Evolutionary conservation across 2,888 invertebrate species (phyloP).

Genomic region (Zygogramma bicolorata): DNA sequence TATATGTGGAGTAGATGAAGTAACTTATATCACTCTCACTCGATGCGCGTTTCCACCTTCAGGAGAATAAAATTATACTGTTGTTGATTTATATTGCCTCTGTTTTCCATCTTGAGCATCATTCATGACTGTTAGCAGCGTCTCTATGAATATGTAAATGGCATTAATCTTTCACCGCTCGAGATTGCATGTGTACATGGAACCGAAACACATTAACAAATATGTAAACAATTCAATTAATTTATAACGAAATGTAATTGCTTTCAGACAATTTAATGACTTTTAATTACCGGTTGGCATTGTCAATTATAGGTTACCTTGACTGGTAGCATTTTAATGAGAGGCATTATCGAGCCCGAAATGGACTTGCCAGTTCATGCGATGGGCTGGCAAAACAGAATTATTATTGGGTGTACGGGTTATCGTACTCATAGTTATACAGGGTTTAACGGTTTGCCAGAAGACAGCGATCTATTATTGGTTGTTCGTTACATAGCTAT

Average conservation of each 20-base stretch:
- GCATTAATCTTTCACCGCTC: conserved; percentile 29
- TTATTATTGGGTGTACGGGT: no score
- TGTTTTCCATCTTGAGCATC: no score
- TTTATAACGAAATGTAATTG: conserved; percentile 40
- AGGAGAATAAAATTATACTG: no score
- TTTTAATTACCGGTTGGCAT: conserved; percentile 33
- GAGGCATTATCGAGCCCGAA: not conserved
- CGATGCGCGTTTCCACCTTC: no score
- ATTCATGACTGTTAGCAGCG: not conserved
- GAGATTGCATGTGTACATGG: conserved; percentile 12
- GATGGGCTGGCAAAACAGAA: no score
- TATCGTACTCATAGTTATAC: no score
- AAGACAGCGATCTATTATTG: no score
- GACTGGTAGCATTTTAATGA: conserved; percentile 28
- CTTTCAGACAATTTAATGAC: conserved; percentile 37
- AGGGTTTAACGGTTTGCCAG: no score
- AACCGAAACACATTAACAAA: conserved; percentile 36
- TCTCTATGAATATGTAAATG: conserved; percentile 19
- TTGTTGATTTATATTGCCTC: no score
- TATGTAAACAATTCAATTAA: conserved; percentile 44
- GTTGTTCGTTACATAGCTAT: no score
- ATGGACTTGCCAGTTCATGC: not conserved
- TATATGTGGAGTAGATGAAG: no score
- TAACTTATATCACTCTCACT: no score
- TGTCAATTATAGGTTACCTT: conserved; percentile 33